Base-by-base conservation (phyloP, 2,113 vertebrate species). In the Melanerpes aurifrons region DNA sequence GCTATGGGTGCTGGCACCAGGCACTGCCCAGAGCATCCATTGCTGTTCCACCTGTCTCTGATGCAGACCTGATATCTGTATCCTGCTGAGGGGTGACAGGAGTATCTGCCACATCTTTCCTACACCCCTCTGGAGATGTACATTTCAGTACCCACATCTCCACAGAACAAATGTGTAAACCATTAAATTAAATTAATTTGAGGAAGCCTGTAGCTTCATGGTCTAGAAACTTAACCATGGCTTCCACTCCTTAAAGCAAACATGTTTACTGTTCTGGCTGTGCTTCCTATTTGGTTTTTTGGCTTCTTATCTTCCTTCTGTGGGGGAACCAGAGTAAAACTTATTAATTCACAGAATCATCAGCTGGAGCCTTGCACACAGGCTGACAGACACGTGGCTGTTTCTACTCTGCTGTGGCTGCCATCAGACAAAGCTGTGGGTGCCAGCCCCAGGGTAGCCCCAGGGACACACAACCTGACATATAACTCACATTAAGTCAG, bases 1-100 rank as follows among this genome's bases (percentile, higher is more conserved):
- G 10, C 71, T 2, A 12, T 11, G 7, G 47, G 28, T 71, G 28
- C 9, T 6, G 64, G 9, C 0, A 0, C 31, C 0, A 3, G 50
- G 47, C 24, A 1, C 32, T 79, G 43, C 59, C 82, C 3, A 0
- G 7, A 28, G 40, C 13, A 7, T 5, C 29, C 16, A 1, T 5
- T 50, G 32, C 43, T 32, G 9, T 40, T 12, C n/a, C 43, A 10
- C 24, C 53, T 28, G 31, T 8, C 64, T 61, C 40, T 9, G 26
- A 3, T 0, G 14, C 59, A 43, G 48, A 61, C 4, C 0, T 3
- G 54, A 57, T 32, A 25, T 5, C 58, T 18, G 16, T 6, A 3
- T 35, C 11, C 2, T 13, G 35, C 43, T 40, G 31, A 3, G 11
- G 74, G 29, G 16, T 6, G 14, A 19, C 54, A 8, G 1, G 13